Percentiles rank a stretch among this genome's conserved stretches.
phyloP scores from a whole-genome alignment of 2,797 vertebrate genomes.

The Micropoecilia bifurca region DNA sequence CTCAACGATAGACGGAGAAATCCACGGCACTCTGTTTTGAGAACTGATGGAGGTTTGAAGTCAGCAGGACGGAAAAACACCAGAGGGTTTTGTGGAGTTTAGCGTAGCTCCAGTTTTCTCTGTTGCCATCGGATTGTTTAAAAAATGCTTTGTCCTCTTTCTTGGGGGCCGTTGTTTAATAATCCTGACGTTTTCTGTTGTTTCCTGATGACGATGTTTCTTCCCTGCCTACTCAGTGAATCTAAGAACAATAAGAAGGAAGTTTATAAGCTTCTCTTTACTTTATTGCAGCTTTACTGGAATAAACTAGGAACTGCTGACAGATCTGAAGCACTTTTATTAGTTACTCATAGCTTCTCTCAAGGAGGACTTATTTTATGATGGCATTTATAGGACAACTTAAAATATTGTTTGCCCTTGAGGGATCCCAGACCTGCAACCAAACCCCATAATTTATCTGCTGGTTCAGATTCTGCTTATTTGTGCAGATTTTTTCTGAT shows the following conservation, averaged over 20 bases:
- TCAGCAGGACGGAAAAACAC: constrained; percentile 15
- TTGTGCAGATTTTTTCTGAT: constrained; percentile 11
- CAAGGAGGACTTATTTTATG: constrained; percentile 14
- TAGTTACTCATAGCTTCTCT: constrained; percentile 8
- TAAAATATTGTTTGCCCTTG: constrained; percentile 5
- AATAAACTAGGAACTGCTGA: constrained; percentile 8
- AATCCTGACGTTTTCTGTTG: neutral
- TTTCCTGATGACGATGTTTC: neutral
- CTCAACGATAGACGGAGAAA: constrained; percentile 24
- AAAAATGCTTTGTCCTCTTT: constrained; percentile 10
- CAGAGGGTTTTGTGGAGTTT: constrained; percentile 13
- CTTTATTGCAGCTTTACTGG: constrained; percentile 15
- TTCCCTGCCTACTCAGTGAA: constrained; percentile 8
- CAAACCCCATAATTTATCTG: constrained; percentile 58
- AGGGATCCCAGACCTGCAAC: constrained; percentile 13
- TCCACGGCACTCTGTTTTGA: constrained; percentile 25
- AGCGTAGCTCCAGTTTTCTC: constrained; percentile 1
- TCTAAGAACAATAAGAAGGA: constrained; percentile 16
- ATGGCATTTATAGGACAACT: constrained; percentile 11
- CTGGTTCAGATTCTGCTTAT: constrained; percentile 73
- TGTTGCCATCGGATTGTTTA: constrained; percentile 16
- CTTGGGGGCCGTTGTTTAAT: neutral
- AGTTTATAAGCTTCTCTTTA: constrained; percentile 1
- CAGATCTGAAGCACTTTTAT: constrained; percentile 34
- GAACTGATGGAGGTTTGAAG: constrained; percentile 32